A percentile compares a stretch with the other conserved stretches of the same genome.
phyloP scores from a whole-genome alignment of 2,888 invertebrate species.

The Tetrapedia diversipes region DNA sequence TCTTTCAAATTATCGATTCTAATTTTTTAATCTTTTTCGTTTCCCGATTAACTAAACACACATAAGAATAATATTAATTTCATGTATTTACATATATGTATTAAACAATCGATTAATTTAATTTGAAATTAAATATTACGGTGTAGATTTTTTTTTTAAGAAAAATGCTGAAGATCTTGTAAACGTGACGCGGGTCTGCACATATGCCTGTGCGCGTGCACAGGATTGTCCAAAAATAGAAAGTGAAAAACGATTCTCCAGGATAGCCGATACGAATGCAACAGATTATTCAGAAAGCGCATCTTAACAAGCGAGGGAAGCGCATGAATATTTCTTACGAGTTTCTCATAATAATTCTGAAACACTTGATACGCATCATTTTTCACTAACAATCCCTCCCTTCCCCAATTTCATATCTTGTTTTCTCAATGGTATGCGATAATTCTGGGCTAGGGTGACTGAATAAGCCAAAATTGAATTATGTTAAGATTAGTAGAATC shows the following conservation, averaged over 20 bases:
- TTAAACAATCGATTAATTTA: not conserved
- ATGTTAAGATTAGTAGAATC: conserved; percentile 21
- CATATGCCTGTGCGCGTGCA: not conserved
- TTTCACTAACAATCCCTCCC: conserved; percentile 19
- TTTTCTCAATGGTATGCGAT: conserved; percentile 22
- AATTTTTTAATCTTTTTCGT: not conserved
- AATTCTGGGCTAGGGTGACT: conserved; percentile 2
- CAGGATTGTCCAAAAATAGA: conserved; percentile 25
- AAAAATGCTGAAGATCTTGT: not conserved
- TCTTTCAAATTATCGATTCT: not conserved
- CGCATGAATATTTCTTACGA: not conserved
- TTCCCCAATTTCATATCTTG: conserved; percentile 18
- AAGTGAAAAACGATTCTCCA: conserved; percentile 14
- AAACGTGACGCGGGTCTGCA: not conserved
- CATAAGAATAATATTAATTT: not conserved
- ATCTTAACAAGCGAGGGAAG: not conserved
- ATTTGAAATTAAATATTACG: not conserved
- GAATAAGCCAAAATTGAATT: not conserved
- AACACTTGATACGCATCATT: conserved; percentile 14
- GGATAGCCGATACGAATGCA: not conserved
- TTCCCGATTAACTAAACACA: not conserved
- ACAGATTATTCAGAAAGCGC: not conserved
- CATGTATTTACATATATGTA: not conserved
- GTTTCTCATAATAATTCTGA: conserved; percentile 13
- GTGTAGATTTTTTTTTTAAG: not conserved